phyloP scores from a whole-genome alignment of 2,888 invertebrate genomes.

The Rhorus exstirpatorius region DNA sequence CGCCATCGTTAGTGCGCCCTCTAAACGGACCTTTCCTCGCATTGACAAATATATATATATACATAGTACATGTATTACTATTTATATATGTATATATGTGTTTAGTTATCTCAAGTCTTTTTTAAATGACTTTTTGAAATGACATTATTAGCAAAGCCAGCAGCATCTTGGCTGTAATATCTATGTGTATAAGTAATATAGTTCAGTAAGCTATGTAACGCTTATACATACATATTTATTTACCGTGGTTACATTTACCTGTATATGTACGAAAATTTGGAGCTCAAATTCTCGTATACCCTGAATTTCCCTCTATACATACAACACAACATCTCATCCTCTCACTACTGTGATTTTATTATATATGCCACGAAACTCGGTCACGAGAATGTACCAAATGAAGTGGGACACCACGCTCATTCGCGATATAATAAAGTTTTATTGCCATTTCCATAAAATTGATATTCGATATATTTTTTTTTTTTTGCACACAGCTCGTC shows the following conservation, averaged over 20 bases:
- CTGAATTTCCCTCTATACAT: constrained; percentile 42
- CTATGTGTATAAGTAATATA: too few relatives aligned
- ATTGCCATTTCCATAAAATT: constrained; percentile 9
- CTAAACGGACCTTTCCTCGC: constrained; percentile 20
- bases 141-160: constrained; percentile 35
- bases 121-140: constrained; percentile 39
- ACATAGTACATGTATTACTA: background rate
- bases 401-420: background rate
- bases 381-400: constrained; percentile 23
- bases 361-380: constrained; percentile 42
- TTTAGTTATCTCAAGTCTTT: constrained; percentile 21
- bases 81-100: constrained; percentile 4
- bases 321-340: too few relatives aligned
- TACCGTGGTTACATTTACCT: constrained; percentile 29
- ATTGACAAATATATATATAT: background rate
- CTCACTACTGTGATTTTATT: constrained; percentile 15
- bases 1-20: constrained; percentile 47
- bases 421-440: constrained; percentile 41
- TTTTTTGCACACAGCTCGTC: background rate
- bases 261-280: constrained; percentile 18
- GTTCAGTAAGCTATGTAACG: too few relatives aligned
- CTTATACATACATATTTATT: too few relatives aligned
- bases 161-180: constrained; percentile 5
- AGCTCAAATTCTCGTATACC: constrained; percentile 36
- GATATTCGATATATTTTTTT: background rate